Evolutionary conservation across 1,140 invertebrate species (phyloP).

Genomic region (Tribolium castaneum): DNA sequence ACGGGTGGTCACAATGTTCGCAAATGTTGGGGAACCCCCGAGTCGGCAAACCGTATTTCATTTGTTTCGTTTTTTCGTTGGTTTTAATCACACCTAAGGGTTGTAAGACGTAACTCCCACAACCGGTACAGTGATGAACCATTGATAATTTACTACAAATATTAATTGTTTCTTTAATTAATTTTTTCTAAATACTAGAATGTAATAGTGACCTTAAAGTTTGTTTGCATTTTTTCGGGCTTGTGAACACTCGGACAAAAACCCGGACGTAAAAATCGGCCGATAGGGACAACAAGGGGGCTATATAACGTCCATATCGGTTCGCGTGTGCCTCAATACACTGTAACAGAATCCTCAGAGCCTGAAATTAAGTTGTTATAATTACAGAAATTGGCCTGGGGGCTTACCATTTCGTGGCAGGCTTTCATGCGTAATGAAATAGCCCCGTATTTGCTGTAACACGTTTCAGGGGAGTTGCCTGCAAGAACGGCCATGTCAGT

Average conservation of each 20-base stretch:
- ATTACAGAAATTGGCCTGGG: not conserved
- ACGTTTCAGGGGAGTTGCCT: constrained; percentile 95
- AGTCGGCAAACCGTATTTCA: constrained; percentile 74
- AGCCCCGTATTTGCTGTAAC: constrained; percentile 91
- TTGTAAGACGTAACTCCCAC: constrained; percentile 82
- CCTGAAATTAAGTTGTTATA: constrained; percentile 55
- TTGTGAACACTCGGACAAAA: constrained; percentile 87
- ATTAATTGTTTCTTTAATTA: constrained; percentile 36
- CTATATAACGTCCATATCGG: constrained; percentile 92
- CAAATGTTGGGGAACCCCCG: constrained; percentile 78
- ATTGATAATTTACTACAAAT: constrained; percentile 81
- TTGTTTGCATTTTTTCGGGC: constrained; percentile 86
- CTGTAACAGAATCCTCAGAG: constrained; percentile 91
- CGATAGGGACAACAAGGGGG: constrained; percentile 90
- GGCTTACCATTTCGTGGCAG: constrained; percentile 89
- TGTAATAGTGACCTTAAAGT: constrained; percentile 73
- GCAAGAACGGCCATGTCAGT: constrained; percentile 98
- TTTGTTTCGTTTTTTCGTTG: constrained; percentile 70
- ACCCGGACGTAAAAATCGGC: constrained; percentile 98
- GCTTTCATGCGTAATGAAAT: constrained; percentile 86
- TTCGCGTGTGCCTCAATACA: constrained; percentile 92
- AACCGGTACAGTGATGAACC: constrained; percentile 91
- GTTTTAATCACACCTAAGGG: constrained; percentile 76
- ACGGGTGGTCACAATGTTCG: constrained; percentile 78
- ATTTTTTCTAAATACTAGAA: not conserved